Evolutionary conservation across 1,140 invertebrate species (phyloP), one percentile per base, ranked within the genome.

Genomic region (Antheraea pernyi): DNA sequence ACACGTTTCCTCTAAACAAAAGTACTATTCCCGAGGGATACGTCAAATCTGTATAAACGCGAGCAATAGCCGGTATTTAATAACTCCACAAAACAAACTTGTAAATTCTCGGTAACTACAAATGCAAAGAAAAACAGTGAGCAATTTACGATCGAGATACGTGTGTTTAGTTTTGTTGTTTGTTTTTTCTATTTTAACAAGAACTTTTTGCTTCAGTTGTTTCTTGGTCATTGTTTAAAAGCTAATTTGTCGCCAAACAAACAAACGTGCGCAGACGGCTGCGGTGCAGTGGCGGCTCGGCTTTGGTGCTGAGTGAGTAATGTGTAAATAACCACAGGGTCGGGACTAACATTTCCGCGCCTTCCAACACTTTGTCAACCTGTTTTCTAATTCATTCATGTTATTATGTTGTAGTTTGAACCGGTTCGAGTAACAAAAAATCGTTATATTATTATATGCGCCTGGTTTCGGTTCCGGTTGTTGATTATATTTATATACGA

Each of bases 241-340:
- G 67, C 68, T 67, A 69, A 73, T 73, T 69, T 73, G 65, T 69
- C 46, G 59, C 36, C 37, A 53, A 58, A 53, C 65, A 65, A 58
- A 62, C 65, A 65, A 58, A 62, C 60, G 19, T 61, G 70, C 68
- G 65, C 70, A 59, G 72, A 74, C 75, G 74, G 22, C 4, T 30
- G 22, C 22, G 22, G 22, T 30, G 22, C 22, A 30, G 22, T 30
- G 22, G 39, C 39, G 39, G 39, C 39, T 2, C 11, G 7, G 39
- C 39, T 8, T 4, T 11, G 39, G 46, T 11, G 16, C 46, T 53
- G 11, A 53, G 46, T 53, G 46, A n/a, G 16, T 53, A 77, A 84
- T 85, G 81, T 79, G 76, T 78, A 84, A 83, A 86, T 86, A 86
- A 84, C 80, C 62, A 85, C 75, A 71, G 78, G 78, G 69, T 76